A percentile compares a stretch with the other conserved stretches of the same genome.
These are phyloP conservation scores for Poeciliopsis turneri DNA, from an alignment of 2,797 vertebrate genomes.

Conservation along the genomic window DNA sequence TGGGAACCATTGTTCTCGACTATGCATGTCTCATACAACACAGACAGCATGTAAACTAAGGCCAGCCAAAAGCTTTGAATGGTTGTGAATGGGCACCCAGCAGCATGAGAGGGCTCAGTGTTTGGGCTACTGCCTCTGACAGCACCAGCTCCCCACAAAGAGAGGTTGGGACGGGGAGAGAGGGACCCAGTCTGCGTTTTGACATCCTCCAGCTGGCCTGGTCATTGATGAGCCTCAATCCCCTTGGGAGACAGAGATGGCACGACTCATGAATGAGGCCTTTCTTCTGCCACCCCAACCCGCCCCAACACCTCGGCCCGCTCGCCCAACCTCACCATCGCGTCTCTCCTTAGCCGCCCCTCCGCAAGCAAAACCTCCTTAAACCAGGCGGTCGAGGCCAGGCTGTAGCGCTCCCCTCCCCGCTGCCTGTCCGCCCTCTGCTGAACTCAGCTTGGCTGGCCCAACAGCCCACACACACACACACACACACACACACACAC, in stretches of 20 bases:
- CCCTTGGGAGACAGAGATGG: slow-evolving; percentile 74
- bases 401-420: slow-evolving; percentile 57
- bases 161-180: slow-evolving; percentile 28
- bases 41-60: slow-evolving; percentile 40
- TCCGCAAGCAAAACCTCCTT: slow-evolving; percentile 50
- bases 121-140: slow-evolving; percentile 56
- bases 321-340: slow-evolving; percentile 37
- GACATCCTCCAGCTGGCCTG: slow-evolving; percentile 79
- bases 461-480: slow-evolving; percentile 27
- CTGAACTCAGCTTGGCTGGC: slow-evolving; percentile 49
- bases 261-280: slow-evolving; percentile 71
- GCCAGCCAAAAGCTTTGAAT: slow-evolving; percentile 41
- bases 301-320: slow-evolving; percentile 38
- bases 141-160: slow-evolving; percentile 62
- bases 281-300: slow-evolving; percentile 69
- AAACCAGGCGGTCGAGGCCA: slow-evolving; percentile 68
- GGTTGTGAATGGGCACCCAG: slow-evolving; percentile 44
- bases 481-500: slow-evolving; percentile 42
- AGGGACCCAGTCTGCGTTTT: slow-evolving; percentile 52
- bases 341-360: slow-evolving; percentile 28
- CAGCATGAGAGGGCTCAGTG: slow-evolving; percentile 66
- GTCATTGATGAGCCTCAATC: slow-evolving; percentile 70
- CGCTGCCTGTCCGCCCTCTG: slow-evolving; percentile 59
- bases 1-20: slow-evolving; percentile 12
- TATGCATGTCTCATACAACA: slow-evolving; percentile 44